Conservation (phyloP, 2,797 vertebrate genomes). For the Anabas testudineus region DNA sequence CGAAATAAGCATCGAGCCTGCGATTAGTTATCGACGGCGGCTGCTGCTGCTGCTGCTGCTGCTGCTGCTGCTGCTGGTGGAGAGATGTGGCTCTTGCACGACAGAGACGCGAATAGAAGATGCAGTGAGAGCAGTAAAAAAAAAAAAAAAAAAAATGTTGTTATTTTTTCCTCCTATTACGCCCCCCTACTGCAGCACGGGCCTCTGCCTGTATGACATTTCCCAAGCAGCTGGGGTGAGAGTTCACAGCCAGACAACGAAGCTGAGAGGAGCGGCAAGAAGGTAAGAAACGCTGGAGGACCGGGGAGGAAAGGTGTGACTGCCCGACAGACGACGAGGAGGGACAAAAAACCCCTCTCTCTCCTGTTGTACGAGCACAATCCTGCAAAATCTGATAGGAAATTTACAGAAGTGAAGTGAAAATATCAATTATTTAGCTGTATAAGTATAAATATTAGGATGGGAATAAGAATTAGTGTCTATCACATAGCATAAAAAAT, state of each 20-base stretch:
- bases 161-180: conserved; percentile 77
- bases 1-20: conserved; percentile 73
- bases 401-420: no score
- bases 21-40: conserved; percentile 60
- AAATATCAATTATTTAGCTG: no score
- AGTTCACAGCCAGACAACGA: conserved; percentile 89
- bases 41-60: conserved; percentile 46
- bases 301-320: conserved; percentile 77
- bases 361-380: no score
- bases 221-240: conserved; percentile 87
- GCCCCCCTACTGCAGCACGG: conserved; percentile 88
- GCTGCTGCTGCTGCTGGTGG: conserved; percentile 35
- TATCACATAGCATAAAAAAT: no score
- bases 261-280: conserved; percentile 82
- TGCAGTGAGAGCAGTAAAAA: conserved; percentile 71
- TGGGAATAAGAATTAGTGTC: no score
- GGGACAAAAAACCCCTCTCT: conserved; percentile 7
- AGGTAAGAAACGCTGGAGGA: conserved; percentile 87
- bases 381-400: no score
- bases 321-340: conserved; percentile 54
- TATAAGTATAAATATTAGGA: no score
- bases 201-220: conserved; percentile 89
- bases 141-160: conserved; percentile 35
- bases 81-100: conserved; percentile 70
- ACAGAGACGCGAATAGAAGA: conserved; percentile 63